Base-by-base conservation (phyloP, 2,888 invertebrate genomes). In the Trichopoda pennipes region DNA sequence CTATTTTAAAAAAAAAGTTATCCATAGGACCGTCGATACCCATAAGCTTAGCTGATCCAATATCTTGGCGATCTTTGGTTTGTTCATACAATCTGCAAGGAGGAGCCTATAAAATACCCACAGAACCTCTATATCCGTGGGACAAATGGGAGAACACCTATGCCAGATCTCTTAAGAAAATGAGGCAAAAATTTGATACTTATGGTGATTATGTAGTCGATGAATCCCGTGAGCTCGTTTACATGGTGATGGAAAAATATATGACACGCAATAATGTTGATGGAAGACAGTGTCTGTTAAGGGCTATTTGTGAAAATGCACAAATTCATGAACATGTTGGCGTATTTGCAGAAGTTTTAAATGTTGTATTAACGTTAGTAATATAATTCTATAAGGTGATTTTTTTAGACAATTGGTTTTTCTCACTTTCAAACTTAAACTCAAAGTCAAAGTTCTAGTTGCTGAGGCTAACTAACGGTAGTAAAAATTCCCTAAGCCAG, bases 281-380 rank as follows among this genome's bases (percentile, higher is more conserved):
- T 47, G 91, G 91, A 0, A 86, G 86, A 2, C 84, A 86, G 72
- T 90, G 90, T 66, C 63, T 91, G 21, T 61, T 90, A 14, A 86
- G 91, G 4, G 86, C 88, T 2, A 90, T 90, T 69, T 91, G 90
- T 76, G 90, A 91, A 81, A 91, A 91, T 86, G 90, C 88, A 2
- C 90, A 90, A 85, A 83, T 89, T 16, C 86, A 88, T 81, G 86
- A 87, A 35, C 88, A 89, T 77, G 83, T 86, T 12, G 90, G 88
- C 6, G 84, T 90, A n/a, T 85, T 89, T 80, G 86, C 88, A 1
- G 87, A 88, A 81, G 81, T 90, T 4, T 75, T 89, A 4, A 81
- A 87, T 81, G 78, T 87, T 3, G 23, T 89, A 23, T 80, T 89
- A 2, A 89, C 86, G 89, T 89, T 77, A 86, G 87, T 66, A 69